Conservation (phyloP, 2,797 vertebrate species). For the Gymnothorax reevesii region DNA sequence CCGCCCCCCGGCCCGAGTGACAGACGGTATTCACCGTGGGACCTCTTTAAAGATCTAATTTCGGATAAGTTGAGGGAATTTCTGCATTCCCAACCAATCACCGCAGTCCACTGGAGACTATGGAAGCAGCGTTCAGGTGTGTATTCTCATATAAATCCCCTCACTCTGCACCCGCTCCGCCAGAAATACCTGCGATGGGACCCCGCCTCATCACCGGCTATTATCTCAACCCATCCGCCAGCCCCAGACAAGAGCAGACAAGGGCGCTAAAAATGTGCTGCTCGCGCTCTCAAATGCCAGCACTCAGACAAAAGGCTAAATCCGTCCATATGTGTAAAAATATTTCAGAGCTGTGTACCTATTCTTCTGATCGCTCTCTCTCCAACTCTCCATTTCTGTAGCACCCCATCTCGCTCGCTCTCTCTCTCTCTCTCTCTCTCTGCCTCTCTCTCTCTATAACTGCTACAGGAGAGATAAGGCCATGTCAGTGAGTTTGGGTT, state of each 20-base stretch:
- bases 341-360: background rate
- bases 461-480: slow-evolving; percentile 81
- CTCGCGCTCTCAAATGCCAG: background rate
- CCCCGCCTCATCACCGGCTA: background rate
- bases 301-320: background rate
- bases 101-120: background rate
- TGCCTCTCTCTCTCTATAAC: slow-evolving; percentile 40
- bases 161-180: background rate
- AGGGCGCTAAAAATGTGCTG: background rate
- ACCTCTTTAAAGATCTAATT: background rate
- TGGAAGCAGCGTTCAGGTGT: background rate
- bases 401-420: background rate
- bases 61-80: background rate
- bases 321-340: slow-evolving; percentile 4
- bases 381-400: background rate
- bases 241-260: background rate
- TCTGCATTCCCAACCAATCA: background rate
- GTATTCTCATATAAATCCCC: background rate
- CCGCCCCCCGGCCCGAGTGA: slow-evolving; percentile 41
- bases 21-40: background rate
- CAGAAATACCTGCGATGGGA: background rate
- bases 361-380: slow-evolving; percentile 7
- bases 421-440: background rate
- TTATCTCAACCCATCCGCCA: background rate
- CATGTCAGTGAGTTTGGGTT: slow-evolving; percentile 73